Base-by-base conservation (phyloP, 1,140 invertebrate species). In the Aphaenogaster ashmeadi region DNA sequence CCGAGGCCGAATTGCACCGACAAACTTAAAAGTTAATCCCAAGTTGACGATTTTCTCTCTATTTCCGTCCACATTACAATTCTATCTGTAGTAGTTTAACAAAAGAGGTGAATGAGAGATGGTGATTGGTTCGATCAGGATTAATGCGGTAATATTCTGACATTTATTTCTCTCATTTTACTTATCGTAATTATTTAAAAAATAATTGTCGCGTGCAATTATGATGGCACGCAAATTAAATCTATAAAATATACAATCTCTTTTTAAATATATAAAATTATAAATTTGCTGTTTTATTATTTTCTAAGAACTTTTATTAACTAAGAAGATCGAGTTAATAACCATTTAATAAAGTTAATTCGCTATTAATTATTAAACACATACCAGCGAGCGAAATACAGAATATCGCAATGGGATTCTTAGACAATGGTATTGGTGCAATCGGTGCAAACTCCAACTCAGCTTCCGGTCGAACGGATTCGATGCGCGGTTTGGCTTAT, bases 1-100 rank as follows among this genome's bases (percentile, higher is more conserved):
- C 21, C 38, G 79, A 84, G 36, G 27, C 54, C 69, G 54, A 84
- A 60, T 84, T 75, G 56, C 80, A 84, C 80, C 69, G 80, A 58
- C 13, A 44, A 56, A 74, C 41, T 74, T 41, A n/a, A 74, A 74
- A 47, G 47, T 21, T 33, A 36, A 83, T 74, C 36, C 27, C 41
- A 21, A 72, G 6, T 58, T 36, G 41, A 60, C 41, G 6, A 74
- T 62, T 50, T 84, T 50, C 66, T 47, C 66, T 69, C 69, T 47
- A 47, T 75, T 47, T 74, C 54, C 33, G 3, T 83, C 33, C 69
- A 60, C n/a, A 81, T 75, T 50, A 21, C 66, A 21, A n/a, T 60
- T 83, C 33, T 60, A 58, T 56, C 18, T 15, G 18, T 64, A 47
- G 44, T 47, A 36, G 7, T 44, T 60, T 21, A 54, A 15, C 13